Evolutionary conservation across 2,888 invertebrate species (phyloP).

Genomic region (Euplagia quadripunctaria): DNA sequence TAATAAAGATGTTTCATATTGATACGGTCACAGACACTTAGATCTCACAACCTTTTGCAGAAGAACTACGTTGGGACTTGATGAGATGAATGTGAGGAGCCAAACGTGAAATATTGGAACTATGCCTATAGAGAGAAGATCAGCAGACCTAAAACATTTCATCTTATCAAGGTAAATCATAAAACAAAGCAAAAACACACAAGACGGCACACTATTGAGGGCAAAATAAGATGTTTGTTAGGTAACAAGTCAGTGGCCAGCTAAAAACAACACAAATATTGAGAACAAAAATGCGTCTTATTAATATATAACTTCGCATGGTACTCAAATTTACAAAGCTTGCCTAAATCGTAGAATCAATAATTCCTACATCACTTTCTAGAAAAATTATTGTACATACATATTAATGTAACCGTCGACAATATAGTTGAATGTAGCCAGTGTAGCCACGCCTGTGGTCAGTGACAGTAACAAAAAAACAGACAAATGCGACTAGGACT

Average conservation of each 20-base stretch:
- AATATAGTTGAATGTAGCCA: neutral
- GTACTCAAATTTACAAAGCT: no score
- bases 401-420: neutral
- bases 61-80: no score
- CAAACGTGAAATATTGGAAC: no score
- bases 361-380: neutral
- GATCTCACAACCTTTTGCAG: no score
- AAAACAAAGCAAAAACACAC: neutral
- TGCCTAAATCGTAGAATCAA: neutral
- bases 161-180: neutral
- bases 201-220: neutral
- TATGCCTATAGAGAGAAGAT: neutral
- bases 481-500: neutral
- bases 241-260: neutral
- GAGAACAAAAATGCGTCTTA: neutral
- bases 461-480: neutral
- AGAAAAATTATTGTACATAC: neutral
- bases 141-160: neutral
- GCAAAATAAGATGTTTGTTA: neutral
- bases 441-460: neutral
- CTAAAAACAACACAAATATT: neutral
- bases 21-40: no score
- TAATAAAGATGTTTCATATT: no score
- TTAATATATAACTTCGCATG: neutral
- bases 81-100: no score